Evolutionary conservation across 1,140 invertebrate species (phyloP).

Genomic region (Cydia strobilella): DNA sequence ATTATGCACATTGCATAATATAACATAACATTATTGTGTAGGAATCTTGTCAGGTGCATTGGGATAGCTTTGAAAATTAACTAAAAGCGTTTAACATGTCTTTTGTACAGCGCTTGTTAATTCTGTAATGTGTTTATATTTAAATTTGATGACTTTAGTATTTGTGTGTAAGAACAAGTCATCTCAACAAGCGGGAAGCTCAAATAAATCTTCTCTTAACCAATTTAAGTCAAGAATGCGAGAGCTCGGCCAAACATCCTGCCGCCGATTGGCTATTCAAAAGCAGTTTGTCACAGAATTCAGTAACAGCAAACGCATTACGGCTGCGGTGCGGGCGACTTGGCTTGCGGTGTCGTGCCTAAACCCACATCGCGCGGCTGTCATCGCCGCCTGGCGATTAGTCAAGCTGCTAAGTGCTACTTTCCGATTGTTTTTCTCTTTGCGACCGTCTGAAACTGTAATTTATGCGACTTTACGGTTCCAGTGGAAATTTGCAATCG

Average conservation of each 20-base stretch:
- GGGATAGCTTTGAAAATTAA: not conserved
- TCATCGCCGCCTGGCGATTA: constrained; percentile 71
- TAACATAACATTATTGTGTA: not conserved
- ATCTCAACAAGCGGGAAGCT: not conserved
- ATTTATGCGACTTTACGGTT: constrained; percentile 79
- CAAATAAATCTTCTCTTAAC: constrained; percentile 9
- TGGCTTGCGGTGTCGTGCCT: constrained; percentile 47
- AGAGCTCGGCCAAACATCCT: constrained; percentile 34
- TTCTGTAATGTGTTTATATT: too few species aligned
- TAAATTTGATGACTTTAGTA: too few species aligned
- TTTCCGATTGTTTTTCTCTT: constrained; percentile 75
- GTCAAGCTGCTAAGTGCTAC: constrained; percentile 76
- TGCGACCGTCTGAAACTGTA: constrained; percentile 64
- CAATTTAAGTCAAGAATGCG: constrained; percentile 6
- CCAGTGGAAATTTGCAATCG: constrained; percentile 74
- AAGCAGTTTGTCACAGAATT: constrained; percentile 47
- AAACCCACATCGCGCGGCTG: constrained; percentile 57
- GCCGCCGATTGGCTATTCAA: constrained; percentile 41
- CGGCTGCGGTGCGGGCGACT: constrained; percentile 38
- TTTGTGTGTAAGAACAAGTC: too few species aligned
- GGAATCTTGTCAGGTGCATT: not conserved
- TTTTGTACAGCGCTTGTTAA: too few species aligned
- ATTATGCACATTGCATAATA: not conserved
- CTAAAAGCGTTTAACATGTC: too few species aligned
- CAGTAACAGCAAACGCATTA: constrained; percentile 46